Conservation (phyloP, 2,888 invertebrate species). For the Coenonympha glycerion region DNA sequence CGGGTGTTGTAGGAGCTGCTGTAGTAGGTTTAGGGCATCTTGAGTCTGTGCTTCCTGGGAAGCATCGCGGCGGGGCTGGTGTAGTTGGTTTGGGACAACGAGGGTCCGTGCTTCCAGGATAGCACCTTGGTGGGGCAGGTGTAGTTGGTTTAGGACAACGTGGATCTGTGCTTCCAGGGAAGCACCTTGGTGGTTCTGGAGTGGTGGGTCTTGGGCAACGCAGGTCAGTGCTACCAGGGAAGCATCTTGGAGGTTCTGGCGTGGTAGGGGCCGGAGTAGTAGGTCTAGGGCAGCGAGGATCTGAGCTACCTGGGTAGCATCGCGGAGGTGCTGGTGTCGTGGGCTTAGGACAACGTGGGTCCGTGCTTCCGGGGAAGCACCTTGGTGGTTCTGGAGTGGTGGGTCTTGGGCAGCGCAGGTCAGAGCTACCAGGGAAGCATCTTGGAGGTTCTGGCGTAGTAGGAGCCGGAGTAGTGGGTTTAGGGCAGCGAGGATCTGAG, state of each 20-base stretch:
- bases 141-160: neutral
- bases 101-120: neutral
- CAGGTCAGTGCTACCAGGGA: conserved; percentile 39
- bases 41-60: conserved; percentile 38
- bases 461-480: conserved; percentile 9
- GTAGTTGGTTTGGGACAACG: neutral
- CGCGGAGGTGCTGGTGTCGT: conserved; percentile 37
- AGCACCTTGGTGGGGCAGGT: neutral
- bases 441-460: conserved; percentile 17
- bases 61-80: neutral
- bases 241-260: conserved; percentile 35
- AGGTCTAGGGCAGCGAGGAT: conserved; percentile 49
- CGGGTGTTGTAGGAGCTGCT: neutral
- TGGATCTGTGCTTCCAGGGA: conserved; percentile 29
- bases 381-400: conserved; percentile 10
- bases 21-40: neutral
- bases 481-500: conserved; percentile 9
- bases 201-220: conserved; percentile 36
- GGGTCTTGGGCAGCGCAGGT: conserved; percentile 19
- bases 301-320: conserved; percentile 50
- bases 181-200: conserved; percentile 30
- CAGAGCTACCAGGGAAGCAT: conserved; percentile 24
- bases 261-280: conserved; percentile 36
- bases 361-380: conserved; percentile 20
- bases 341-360: conserved; percentile 39